These are phyloP conservation scores for Cacoxenus indagator DNA, from an alignment of 2,888 invertebrate genomes.

Conservation along the genomic window DNA sequence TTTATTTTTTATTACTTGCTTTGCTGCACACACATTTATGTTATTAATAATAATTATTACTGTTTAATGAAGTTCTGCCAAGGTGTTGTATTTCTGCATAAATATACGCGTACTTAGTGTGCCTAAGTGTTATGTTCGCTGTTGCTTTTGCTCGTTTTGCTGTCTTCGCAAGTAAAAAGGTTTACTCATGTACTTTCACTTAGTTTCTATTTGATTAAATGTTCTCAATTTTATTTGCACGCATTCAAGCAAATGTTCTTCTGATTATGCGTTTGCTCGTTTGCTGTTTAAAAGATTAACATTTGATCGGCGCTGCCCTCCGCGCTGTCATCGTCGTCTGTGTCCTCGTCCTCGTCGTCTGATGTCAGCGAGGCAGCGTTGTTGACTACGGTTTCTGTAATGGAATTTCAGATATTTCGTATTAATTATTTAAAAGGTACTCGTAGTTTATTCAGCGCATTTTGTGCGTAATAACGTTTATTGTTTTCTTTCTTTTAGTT, in stretches of 20 bases:
- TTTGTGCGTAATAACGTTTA: background rate
- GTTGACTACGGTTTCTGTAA: conserved; percentile 72
- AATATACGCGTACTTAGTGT: conserved; percentile 45
- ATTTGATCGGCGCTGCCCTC: conserved; percentile 86
- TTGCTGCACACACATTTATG: conserved; percentile 18
- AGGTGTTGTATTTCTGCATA: conserved; percentile 26
- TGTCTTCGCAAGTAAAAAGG: conserved; percentile 45
- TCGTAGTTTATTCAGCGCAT: no score
- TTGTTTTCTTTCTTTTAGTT: background rate
- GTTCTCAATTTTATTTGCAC: conserved; percentile 23
- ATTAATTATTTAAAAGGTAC: no score
- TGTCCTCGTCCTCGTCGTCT: conserved; percentile 83
- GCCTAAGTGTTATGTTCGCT: conserved; percentile 15
- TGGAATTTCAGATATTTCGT: background rate
- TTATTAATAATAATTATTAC: no score
- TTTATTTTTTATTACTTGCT: conserved; percentile 5
- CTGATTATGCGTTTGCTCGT: conserved; percentile 19
- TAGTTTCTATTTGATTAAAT: conserved; percentile 19
- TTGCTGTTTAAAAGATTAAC: conserved; percentile 77
- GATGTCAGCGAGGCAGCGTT: conserved; percentile 75
- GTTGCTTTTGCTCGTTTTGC: conserved; percentile 15
- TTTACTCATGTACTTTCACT: conserved; percentile 35
- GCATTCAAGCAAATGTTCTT: conserved; percentile 35
- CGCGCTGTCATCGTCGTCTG: conserved; percentile 78
- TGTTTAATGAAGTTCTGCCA: no score